Evolutionary conservation across 2,888 invertebrate genomes (phyloP).

Genomic region (Erannis defoliaria): DNA sequence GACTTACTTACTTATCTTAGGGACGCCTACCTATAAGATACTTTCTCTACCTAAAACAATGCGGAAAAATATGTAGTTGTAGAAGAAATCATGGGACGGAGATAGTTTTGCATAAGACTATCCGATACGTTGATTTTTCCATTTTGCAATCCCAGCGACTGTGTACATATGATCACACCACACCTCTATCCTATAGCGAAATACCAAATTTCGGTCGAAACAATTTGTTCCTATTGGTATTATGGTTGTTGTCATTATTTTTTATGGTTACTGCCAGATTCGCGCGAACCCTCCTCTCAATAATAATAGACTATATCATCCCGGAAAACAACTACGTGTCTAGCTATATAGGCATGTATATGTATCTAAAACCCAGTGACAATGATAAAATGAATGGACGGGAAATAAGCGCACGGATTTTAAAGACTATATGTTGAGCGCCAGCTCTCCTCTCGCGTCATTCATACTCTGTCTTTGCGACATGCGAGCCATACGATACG

Average conservation of each 20-base stretch:
- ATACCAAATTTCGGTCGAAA: constrained; percentile 49
- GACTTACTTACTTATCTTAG: too few relatives aligned
- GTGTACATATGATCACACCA: too few relatives aligned
- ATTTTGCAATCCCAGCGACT: neutral
- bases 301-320: constrained; percentile 50
- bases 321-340: constrained; percentile 43
- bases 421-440: too few relatives aligned
- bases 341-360: neutral
- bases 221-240: constrained; percentile 60
- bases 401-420: too few relatives aligned
- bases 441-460: too few relatives aligned
- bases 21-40: too few relatives aligned
- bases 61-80: too few relatives aligned
- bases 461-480: too few relatives aligned
- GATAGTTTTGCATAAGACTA: too few relatives aligned
- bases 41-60: too few relatives aligned
- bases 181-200: neutral
- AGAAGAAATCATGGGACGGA: too few relatives aligned
- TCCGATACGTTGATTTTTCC: neutral
- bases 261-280: constrained; percentile 63
- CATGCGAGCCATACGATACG: too few relatives aligned
- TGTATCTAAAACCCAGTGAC: neutral
- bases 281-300: constrained; percentile 53
- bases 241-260: constrained; percentile 59
- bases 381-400: neutral